Base-by-base conservation (phyloP, 2,888 invertebrate species). In the Tachina grossa region DNA sequence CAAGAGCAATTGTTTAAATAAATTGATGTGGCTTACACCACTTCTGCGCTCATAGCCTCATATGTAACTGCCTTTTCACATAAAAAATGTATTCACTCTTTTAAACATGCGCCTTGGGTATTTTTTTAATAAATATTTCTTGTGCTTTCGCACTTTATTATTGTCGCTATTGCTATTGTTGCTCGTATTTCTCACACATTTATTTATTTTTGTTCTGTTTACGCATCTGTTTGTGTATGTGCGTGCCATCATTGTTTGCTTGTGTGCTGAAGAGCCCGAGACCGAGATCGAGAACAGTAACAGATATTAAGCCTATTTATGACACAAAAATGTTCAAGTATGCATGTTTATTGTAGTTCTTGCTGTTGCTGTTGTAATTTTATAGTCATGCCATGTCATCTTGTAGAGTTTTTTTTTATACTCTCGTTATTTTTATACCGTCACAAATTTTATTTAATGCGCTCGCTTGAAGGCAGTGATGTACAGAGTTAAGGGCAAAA, bases 221-320 rank as follows among this genome's bases (percentile, higher is more conserved):
- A 45, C 39, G 51, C 13, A 4, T 65, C 31, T 10, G 3, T 11
- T 16, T 39, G 9, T 55, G 13, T 31, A 41, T n/a, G 19, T 19
- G n/a, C 53, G 10, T 39, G 49, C 51, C 31, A 31, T 31, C 31
- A 31, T 31, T 31, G 31, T 16, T 1, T 45, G 65, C 13, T 43
- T 55, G 22, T 39, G 6, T 16, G 19, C 53, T 16, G 49, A 45
- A 55, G 53, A 55, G 76, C 76, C 16, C 19, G 57, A 49, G 57
- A 57, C 57, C 66, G 57, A 49, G 39, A 61, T 43, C 74, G 49
- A 66, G 47, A 11, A 68, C 39, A 66, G 68, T 75, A 69, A 71
- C 75, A 65, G 55, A 76, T 71, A 76, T 82, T 69, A 69, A 82
- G 82, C 69, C 76, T 71, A 69, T 82, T 76, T 82, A 55, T 71